Evolutionary conservation across 1,140 invertebrate genomes (phyloP).

Genomic region (Ceratoteleas bidentatus): DNA sequence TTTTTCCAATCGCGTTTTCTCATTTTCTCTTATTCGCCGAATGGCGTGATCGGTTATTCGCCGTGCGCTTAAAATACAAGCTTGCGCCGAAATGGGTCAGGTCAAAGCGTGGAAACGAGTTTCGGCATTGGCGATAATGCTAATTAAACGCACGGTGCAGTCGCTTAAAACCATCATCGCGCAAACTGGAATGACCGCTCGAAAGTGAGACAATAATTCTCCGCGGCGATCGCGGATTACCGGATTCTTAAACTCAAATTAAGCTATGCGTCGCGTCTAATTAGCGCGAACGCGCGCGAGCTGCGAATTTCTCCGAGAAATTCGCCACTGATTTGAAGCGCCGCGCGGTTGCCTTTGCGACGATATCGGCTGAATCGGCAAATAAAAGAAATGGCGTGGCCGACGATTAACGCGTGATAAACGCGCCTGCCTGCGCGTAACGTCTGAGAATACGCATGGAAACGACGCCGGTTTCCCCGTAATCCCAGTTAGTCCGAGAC

Average conservation of each 20-base stretch:
- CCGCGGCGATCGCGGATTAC: slow-evolving; percentile 25
- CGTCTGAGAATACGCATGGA: too few species aligned
- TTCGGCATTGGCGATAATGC: slow-evolving; percentile 50
- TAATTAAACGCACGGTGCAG: slow-evolving; percentile 58
- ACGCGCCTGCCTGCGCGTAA: not conserved
- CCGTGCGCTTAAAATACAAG: slow-evolving; percentile 30
- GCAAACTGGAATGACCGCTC: slow-evolving; percentile 61
- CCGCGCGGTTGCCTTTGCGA: slow-evolving; percentile 25
- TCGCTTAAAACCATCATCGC: slow-evolving; percentile 55
- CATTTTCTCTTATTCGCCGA: too few species aligned
- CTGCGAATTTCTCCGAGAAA: slow-evolving; percentile 58
- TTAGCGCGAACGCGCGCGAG: slow-evolving; percentile 47
- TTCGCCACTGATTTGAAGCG: too few species aligned
- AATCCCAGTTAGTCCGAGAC: not conserved
- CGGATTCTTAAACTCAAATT: slow-evolving; percentile 58
- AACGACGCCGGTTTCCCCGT: too few species aligned
- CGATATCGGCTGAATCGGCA: slow-evolving; percentile 30
- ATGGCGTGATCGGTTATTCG: slow-evolving; percentile 32
- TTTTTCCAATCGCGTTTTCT: too few species aligned
- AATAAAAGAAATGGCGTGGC: slow-evolving; percentile 28
- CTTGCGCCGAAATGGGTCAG: slow-evolving; percentile 58
- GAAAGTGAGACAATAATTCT: slow-evolving; percentile 63
- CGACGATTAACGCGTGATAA: slow-evolving; percentile 40
- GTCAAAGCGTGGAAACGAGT: slow-evolving; percentile 61
- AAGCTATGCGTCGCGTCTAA: slow-evolving; percentile 58